phyloP scores from a whole-genome alignment of 2,113 vertebrate genomes.

The Scortum barcoo region DNA sequence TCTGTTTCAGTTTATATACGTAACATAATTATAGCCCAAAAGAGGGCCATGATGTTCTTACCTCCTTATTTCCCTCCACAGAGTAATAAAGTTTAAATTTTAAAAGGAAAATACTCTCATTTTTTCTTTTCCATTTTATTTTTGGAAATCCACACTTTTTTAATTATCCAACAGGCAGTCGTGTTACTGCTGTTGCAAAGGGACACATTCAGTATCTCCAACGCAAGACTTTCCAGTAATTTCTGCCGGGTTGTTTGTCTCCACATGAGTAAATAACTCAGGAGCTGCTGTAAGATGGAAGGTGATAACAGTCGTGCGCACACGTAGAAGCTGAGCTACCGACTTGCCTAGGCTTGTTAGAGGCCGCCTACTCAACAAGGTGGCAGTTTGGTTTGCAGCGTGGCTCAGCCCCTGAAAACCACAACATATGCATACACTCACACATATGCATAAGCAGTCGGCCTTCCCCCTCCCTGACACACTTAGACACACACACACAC shows the following conservation, averaged over 20 bases:
- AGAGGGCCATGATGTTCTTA: constrained; percentile 15
- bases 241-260: constrained; percentile 50
- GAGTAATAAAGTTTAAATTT: constrained; percentile 26
- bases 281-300: constrained; percentile 47
- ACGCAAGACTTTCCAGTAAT: constrained; percentile 24
- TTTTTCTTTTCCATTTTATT: constrained; percentile 18
- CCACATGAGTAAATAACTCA: constrained; percentile 34
- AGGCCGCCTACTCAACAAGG: constrained; percentile 28
- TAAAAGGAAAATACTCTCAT: constrained; percentile 3
- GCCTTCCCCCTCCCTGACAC: not conserved
- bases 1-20: constrained; percentile 52
- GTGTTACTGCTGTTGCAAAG: constrained; percentile 1
- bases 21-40: constrained; percentile 33
- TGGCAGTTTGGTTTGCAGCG: constrained; percentile 44
- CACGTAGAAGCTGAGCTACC: constrained; percentile 14
- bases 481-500: constrained; percentile 18
- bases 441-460: not conserved
- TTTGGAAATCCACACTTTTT: constrained; percentile 31
- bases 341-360: constrained; percentile 68
- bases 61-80: constrained; percentile 28
- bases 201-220: constrained; percentile 16
- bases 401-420: constrained; percentile 35
- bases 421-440: constrained; percentile 16
- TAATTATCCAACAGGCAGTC: constrained; percentile 21
- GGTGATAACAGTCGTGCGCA: constrained; percentile 42